phyloP scores from a whole-genome alignment of 2,888 invertebrate species.

The Metacarcinus magister region DNA sequence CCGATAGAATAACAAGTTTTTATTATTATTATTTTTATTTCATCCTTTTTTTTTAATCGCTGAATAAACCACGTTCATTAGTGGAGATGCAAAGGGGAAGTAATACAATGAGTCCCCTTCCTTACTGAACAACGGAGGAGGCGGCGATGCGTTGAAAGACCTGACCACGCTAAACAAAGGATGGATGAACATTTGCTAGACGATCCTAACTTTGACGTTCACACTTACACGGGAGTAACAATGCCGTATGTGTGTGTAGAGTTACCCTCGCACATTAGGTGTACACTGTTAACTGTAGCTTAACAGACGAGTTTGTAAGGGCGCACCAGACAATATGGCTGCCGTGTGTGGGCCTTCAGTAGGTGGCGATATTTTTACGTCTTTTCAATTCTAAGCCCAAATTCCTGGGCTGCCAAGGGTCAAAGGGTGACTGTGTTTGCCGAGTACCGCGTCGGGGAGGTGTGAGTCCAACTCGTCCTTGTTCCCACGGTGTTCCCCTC shows the following conservation, averaged over 20 bases:
- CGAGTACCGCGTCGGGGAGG: background rate
- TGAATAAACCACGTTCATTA: background rate
- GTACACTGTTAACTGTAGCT: background rate
- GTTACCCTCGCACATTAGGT: background rate
- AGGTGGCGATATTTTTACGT: background rate
- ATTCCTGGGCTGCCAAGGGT: conserved; percentile 49
- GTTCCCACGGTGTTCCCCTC: conserved; percentile 53
- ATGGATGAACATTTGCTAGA: background rate
- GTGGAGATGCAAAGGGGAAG: too few species aligned
- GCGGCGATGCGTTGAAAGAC: background rate
- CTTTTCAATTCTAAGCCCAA: background rate
- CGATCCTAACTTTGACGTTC: background rate
- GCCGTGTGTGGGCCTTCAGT: background rate
- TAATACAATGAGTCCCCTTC: background rate
- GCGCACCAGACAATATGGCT: background rate
- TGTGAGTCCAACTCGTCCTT: background rate
- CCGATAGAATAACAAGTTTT: background rate
- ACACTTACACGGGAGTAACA: background rate
- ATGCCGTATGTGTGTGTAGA: background rate
- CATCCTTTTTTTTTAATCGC: background rate
- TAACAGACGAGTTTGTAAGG: background rate
- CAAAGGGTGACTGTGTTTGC: conserved; percentile 32
- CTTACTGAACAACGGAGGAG: background rate
- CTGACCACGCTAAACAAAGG: background rate
- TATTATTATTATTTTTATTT: background rate